phyloP scores from a whole-genome alignment of 2,113 vertebrate genomes.

The Galeopterus variegatus region DNA sequence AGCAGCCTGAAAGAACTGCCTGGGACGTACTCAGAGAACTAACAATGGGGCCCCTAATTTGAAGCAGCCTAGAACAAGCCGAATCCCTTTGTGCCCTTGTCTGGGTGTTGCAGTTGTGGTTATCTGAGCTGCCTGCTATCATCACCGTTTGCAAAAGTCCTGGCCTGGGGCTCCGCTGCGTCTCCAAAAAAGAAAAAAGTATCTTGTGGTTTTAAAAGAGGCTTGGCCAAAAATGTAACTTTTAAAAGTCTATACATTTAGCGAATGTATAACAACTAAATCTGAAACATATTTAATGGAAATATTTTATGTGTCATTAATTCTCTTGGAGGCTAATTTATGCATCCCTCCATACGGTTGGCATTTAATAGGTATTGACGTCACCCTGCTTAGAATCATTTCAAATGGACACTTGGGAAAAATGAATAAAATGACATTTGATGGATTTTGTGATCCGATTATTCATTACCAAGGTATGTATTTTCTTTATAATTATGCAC shows the following conservation, averaged over 20 bases:
- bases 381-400: slow-evolving; percentile 61
- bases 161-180: not conserved
- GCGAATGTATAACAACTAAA: slow-evolving; percentile 39
- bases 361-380: slow-evolving; percentile 50
- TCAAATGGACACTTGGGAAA: slow-evolving; percentile 72
- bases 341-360: slow-evolving; percentile 3
- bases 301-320: slow-evolving; percentile 56
- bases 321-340: slow-evolving; percentile 57
- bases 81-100: not conserved
- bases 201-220: slow-evolving; percentile 64
- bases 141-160: not conserved
- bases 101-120: not conserved
- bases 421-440: slow-evolving; percentile 76
- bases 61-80: not conserved
- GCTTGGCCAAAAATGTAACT: slow-evolving; percentile 47
- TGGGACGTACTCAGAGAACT: not conserved
- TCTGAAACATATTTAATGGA: slow-evolving; percentile 68
- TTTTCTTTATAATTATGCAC: slow-evolving; percentile 73
- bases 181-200: slow-evolving; percentile 39
- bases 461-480: slow-evolving; percentile 73
- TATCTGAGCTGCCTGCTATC: slow-evolving; percentile 63
- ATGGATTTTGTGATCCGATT: slow-evolving; percentile 74
- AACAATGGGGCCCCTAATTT: slow-evolving; percentile 11
- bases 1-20: not conserved
- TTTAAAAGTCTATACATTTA: slow-evolving; percentile 47